Base-by-base conservation (phyloP, 2,888 invertebrate species). In the Pelosia muscerda region DNA sequence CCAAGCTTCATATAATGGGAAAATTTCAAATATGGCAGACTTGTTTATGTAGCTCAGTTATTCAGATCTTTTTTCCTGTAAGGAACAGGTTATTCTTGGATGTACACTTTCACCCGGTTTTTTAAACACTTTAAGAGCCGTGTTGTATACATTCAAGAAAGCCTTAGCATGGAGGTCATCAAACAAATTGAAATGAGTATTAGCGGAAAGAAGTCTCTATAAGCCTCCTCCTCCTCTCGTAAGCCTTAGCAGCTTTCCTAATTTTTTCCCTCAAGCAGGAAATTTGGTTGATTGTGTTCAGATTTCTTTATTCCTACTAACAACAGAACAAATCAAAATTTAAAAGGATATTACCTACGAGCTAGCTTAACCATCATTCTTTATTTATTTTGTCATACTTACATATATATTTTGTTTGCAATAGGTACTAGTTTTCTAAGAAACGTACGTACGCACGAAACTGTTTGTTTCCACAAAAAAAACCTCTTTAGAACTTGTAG, bases 271-370 rank as follows among this genome's bases (percentile, higher is more conserved):
- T 9, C 42, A 19, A 19, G 42, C 42, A 15, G 19, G 42, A 19
- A 6, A 5, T 42, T 19, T 19, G 2, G 15, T 38, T 38, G 15
- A 5, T 0, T 38, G 4, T 38, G 0, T 15, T 13, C 15, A 13
- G 13, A 34, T 13, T 13, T 15, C n/a, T 15, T 38, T 13, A 5
- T 42, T 38, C 15, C 19, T 42, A 5, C 13, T 19, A n/a, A n/a
- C 19, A 3, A 42, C 2, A 42, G 19, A 15, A 38, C 15, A 38
- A 15, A 19, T 42, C 42, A 42, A 42, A 38, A 5, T 6, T 2
- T 19, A 42, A 8, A n/a, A n/a, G n/a, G 2, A n/a, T 2, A 49
- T 1, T 0, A n/a, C 0, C 6, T n/a, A 0, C n/a, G n/a, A n/a
- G 9, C 8, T 49, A n/a, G n/a, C 8, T n/a, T n/a, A n/a, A 49